Evolutionary conservation across 2,113 vertebrate species (phyloP), one percentile per base, ranked within the genome.

Genomic region (Silurus glanis): DNA sequence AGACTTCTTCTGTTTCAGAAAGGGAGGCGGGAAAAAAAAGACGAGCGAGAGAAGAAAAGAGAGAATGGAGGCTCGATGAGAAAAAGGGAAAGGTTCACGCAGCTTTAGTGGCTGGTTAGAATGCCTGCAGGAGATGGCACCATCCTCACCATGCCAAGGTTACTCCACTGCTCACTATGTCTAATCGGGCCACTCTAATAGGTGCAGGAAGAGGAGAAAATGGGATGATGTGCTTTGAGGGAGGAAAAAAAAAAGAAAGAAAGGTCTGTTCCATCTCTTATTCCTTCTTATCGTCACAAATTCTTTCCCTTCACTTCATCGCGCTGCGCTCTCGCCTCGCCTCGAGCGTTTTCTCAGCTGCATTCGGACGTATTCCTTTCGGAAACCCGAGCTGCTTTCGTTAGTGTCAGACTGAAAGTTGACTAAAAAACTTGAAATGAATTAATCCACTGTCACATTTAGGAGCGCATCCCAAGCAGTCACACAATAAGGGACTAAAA

Each of bases 1-100:
- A 92, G 92, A 93, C 95, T 93, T 91, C 93, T 92, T 37, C 92
- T 92, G 93, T 94, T 91, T 93, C 90, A 92, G 91, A 92, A 84
- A 89, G 74, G 83, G 83, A 85, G 17, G 25, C 7, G 37, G 10
- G 59, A 53, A 21, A 58, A 37, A 79, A 58, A 28, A 78, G 13
- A 83, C 37, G 53, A 78, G 5, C 17, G 23, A 45, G 37, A 66
- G 61, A 51, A 82, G 72, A 85, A 66, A 16, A 67, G 71, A 88
- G 87, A 88, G 88, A 93, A 91, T 91, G 90, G 93, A 93, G 90
- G 90, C 90, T 89, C 86, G 55, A 86, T 87, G 85, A 91, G 92
- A 92, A 92, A 93, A 91, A 90, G 45, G 89, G 89, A 94, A 93
- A 90, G 91, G 92, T 92, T 90, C 92, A 91, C 89, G 13, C 86